These are phyloP conservation scores for Monopterus albus DNA, from an alignment of 2,113 vertebrate genomes.

Conservation along the genomic window DNA sequence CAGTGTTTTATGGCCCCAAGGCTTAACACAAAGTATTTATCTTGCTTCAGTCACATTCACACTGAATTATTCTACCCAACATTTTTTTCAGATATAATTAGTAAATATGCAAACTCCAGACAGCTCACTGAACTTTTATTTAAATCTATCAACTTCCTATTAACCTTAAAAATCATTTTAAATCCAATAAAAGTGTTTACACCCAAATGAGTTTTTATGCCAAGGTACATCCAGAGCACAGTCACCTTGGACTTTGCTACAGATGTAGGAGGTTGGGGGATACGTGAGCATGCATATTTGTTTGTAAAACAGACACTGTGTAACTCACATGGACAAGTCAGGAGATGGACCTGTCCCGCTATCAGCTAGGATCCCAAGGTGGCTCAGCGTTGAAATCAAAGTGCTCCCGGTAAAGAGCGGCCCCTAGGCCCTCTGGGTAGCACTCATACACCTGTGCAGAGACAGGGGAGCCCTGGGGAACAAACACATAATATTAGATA, in stretches of 20 bases:
- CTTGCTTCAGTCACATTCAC: too few relatives aligned
- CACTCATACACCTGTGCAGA: slow-evolving; percentile 96
- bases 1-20: neutral
- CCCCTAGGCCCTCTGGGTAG: slow-evolving; percentile 97
- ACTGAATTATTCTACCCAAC: too few relatives aligned
- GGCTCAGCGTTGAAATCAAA: slow-evolving; percentile 99
- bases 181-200: neutral
- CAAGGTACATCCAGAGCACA: neutral
- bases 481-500: slow-evolving; percentile 20
- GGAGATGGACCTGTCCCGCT: slow-evolving; percentile 99
- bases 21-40: too few relatives aligned
- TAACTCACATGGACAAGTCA: slow-evolving; percentile 99
- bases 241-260: slow-evolving; percentile 34
- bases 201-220: too few relatives aligned
- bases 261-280: too few relatives aligned
- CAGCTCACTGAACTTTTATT: neutral
- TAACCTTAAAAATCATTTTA: too few relatives aligned
- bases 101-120: neutral
- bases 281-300: neutral
- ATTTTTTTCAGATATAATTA: neutral
- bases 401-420: slow-evolving; percentile 98
- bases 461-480: slow-evolving; percentile 80
- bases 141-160: neutral
- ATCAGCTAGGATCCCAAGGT: slow-evolving; percentile 99
- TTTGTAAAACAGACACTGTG: neutral